These are phyloP conservation scores for Epinephelus cyanopodus DNA, from an alignment of 2,113 vertebrate genomes.

Conservation along the genomic window DNA sequence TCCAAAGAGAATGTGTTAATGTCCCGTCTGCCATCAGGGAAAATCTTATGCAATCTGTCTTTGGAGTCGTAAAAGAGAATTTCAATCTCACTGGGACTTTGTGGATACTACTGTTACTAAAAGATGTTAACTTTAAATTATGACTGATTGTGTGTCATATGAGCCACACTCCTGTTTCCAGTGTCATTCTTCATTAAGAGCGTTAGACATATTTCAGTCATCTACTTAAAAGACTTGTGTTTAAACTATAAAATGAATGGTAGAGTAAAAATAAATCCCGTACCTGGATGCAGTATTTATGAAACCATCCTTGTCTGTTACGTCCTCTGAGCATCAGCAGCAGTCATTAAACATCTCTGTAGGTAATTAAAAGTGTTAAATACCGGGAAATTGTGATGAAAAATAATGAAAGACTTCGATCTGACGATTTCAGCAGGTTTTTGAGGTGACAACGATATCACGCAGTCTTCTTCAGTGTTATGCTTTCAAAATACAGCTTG, in stretches of 20 bases:
- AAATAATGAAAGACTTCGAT: neutral
- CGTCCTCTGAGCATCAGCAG: conserved; percentile 1
- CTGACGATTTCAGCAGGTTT: neutral
- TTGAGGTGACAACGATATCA: neutral
- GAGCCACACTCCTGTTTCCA: neutral
- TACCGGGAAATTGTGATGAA: neutral
- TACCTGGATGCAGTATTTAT: neutral
- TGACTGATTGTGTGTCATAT: neutral
- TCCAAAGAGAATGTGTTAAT: no score
- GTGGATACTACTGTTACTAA: no score
- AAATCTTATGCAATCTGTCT: no score
- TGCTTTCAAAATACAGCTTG: neutral
- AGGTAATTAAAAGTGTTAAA: conserved; percentile 13
- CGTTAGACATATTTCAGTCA: neutral
- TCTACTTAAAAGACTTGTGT: neutral
- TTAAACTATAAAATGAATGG: neutral
- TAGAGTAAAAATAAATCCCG: neutral
- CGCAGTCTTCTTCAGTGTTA: neutral
- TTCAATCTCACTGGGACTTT: no score
- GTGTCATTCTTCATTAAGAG: neutral
- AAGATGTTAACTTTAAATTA: neutral
- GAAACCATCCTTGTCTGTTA: neutral
- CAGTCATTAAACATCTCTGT: conserved; percentile 2
- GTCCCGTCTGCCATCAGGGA: no score
- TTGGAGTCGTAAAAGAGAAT: no score